Base-by-base conservation (phyloP, 2,797 vertebrate species). In the Ptychobarbus kaznakovi region DNA sequence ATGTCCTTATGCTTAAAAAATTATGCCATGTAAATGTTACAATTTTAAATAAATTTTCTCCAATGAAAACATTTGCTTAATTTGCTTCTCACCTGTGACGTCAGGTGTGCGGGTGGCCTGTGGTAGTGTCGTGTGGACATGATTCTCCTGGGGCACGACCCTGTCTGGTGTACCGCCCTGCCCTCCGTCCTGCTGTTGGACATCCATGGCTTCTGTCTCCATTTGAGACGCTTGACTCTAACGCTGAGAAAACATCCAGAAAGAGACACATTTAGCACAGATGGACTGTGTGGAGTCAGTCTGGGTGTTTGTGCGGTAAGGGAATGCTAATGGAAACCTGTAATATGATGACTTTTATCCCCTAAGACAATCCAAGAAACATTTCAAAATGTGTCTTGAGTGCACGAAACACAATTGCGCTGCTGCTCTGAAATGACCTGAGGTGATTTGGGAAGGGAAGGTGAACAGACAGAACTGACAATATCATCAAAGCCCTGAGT, bases 161-260 rank as follows among this genome's bases (percentile, higher is more conserved):
- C 0, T 46, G 69, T 88, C 76, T 16, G 49, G 82, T 12, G 32
- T 86, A 28, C 53, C 18, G 61, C 85, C 66, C 68, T 51, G 32
- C 18, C 65, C 89, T 32, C 44, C 61, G 22, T 51, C 82, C 73
- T 86, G 85, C 46, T 81, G 83, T 83, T 88, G 86, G 58, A 84
- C 81, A 35, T 94, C 92, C 93, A 70, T 87, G 66, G 73, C 80
- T 77, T 91, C 87, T 83, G 89, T 76, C 89, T 88, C 90, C 84
- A 69, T 56, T 61, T 83, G 86, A 91, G 88, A 85, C 86, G 80
- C 82, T 81, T 28, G 46, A 49, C 61, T 87, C 58, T 85, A 53
- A 68, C 84, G 85, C 90, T 91, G 85, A 86, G 49, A 63, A 51
- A n/a, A 86, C n/a, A 84, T 15, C 16, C 20, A 86, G 70, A 84